phyloP scores from a whole-genome alignment of 2,888 invertebrate species.

The Ypsolopha scabrella region DNA sequence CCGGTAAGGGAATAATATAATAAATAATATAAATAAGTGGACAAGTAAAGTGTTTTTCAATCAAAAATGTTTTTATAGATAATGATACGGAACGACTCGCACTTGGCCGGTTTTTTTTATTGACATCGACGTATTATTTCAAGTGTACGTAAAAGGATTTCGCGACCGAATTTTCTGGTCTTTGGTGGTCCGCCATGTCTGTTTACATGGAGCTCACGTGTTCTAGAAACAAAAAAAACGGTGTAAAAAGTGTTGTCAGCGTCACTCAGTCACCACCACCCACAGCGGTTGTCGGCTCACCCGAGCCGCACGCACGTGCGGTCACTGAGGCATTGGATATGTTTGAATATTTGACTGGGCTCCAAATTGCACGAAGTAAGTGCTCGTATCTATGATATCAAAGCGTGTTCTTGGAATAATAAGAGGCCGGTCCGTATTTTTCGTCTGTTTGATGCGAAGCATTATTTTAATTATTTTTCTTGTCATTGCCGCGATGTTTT shows the following conservation, averaged over 20 bases:
- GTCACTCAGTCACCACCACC: slow-evolving; percentile 14
- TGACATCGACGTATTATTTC: background rate
- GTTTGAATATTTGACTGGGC: too few species aligned
- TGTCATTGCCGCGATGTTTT: too few species aligned
- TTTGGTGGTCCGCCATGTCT: slow-evolving; percentile 21
- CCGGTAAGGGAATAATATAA: too few species aligned
- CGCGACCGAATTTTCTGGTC: background rate
- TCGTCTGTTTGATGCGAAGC: too few species aligned
- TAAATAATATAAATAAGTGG: too few species aligned
- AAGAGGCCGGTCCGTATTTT: too few species aligned
- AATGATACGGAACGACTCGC: background rate
- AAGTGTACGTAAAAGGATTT: background rate
- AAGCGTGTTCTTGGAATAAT: too few species aligned
- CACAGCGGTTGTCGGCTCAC: slow-evolving; percentile 14
- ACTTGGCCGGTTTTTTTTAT: background rate
- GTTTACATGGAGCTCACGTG: slow-evolving; percentile 34
- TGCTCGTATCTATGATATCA: too few species aligned
- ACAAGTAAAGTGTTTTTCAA: too few species aligned
- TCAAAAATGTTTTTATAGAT: too few species aligned
- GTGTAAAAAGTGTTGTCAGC: slow-evolving; percentile 10
- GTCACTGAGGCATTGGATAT: slow-evolving; percentile 7
- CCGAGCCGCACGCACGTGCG: slow-evolving; percentile 11
- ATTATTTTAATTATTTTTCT: too few species aligned
- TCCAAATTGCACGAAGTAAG: too few species aligned
- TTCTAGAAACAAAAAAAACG: slow-evolving; percentile 23